Conservation (phyloP, 2,888 invertebrate species). For the Dynastes maya region DNA sequence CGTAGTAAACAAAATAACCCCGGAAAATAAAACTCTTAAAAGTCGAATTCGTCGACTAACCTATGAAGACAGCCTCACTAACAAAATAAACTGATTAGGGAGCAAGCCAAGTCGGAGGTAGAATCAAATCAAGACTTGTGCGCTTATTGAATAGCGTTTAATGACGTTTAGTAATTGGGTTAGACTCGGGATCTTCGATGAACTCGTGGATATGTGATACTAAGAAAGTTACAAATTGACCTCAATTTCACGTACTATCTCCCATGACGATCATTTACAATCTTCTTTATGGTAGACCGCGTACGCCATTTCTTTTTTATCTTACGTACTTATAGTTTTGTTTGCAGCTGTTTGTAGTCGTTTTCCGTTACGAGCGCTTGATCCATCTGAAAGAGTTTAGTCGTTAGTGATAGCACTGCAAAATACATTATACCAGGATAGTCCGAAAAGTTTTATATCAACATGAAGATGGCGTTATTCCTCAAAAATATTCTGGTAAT, state of each 20-base stretch:
- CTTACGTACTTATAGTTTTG: constrained; percentile 9
- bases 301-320: constrained; percentile 26
- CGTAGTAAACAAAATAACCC: constrained; percentile 37
- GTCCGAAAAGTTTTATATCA: no score
- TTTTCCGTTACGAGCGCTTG: background rate
- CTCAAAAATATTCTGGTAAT: no score
- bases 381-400: background rate
- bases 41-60: background rate
- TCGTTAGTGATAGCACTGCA: no score
- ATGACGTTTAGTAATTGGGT: constrained; percentile 61
- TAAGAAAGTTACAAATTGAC: constrained; percentile 50
- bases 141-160: constrained; percentile 62
- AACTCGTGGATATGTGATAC: constrained; percentile 50
- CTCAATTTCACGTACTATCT: constrained; percentile 45
- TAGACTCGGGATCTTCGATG: constrained; percentile 46
- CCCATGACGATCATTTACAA: constrained; percentile 44
- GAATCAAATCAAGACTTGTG: constrained; percentile 53
- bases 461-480: no score
- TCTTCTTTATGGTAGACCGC: constrained; percentile 40
- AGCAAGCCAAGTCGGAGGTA: constrained; percentile 40
- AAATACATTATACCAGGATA: no score
- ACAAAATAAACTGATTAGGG: constrained; percentile 51
- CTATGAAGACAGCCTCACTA: constrained; percentile 40
- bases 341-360: background rate
- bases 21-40: constrained; percentile 26